Conservation (phyloP, 2,797 vertebrate species). For the Parambassis ranga region DNA sequence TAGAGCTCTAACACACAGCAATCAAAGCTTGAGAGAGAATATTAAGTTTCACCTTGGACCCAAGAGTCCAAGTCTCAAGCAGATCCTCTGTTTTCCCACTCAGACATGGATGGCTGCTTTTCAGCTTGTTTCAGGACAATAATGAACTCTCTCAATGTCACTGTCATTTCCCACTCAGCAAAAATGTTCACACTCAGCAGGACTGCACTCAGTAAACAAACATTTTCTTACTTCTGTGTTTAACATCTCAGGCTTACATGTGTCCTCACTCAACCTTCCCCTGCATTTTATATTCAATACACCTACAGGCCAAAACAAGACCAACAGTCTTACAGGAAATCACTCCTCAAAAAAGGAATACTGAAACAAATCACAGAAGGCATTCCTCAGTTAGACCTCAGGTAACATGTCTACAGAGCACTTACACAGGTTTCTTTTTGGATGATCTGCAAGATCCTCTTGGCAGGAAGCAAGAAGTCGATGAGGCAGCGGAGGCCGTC, state of each 20-base stretch:
- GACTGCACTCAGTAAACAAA: constrained; percentile 14
- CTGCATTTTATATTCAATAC: neutral
- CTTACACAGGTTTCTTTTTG: constrained; percentile 85
- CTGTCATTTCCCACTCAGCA: constrained; percentile 43
- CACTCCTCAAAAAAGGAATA: neutral
- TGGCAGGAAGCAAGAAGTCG: constrained; percentile 85
- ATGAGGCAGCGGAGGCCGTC: constrained; percentile 87
- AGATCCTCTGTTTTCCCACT: constrained; percentile 54
- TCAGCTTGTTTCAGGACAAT: constrained; percentile 66
- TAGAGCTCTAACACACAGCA: constrained; percentile 52
- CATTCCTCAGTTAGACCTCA: constrained; percentile 12
- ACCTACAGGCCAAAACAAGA: neutral
- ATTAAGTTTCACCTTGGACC: constrained; percentile 64
- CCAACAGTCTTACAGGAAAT: constrained; percentile 2
- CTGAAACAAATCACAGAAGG: constrained; percentile 4
- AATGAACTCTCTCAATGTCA: constrained; percentile 52
- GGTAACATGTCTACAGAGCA: constrained; percentile 21
- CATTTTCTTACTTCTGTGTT: constrained; percentile 2
- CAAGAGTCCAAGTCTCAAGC: constrained; percentile 49
- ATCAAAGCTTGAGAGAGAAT: constrained; percentile 62
- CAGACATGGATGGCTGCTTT: constrained; percentile 50
- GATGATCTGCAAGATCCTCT: constrained; percentile 82
- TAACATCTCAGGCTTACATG: neutral
- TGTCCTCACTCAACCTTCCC: constrained; percentile 1
- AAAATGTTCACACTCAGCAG: constrained; percentile 42